Conservation (phyloP, 1,140 invertebrate species). For the Zaprionus davidi region DNA sequence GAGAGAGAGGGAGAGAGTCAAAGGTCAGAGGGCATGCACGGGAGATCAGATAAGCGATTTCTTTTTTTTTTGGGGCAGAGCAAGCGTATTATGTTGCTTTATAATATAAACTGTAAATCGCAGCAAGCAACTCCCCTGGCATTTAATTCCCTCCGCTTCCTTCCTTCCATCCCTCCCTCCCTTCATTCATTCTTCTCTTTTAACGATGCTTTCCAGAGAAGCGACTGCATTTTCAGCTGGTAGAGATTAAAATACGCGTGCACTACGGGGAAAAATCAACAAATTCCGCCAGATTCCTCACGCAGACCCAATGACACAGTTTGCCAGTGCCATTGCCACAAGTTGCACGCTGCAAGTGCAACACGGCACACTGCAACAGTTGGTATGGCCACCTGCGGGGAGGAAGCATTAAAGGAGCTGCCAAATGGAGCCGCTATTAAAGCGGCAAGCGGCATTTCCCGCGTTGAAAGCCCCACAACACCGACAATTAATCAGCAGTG, state of each 20-base stretch:
- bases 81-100: slow-evolving; percentile 4
- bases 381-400: slow-evolving; percentile 21
- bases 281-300: slow-evolving; percentile 26
- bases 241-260: slow-evolving; percentile 50
- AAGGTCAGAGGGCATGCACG: slow-evolving; percentile 53
- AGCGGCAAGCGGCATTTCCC: slow-evolving; percentile 51
- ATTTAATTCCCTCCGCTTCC: background rate
- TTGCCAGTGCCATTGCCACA: slow-evolving; percentile 38
- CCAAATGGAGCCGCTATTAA: slow-evolving; percentile 55
- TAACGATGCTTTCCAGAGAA: slow-evolving; percentile 47
- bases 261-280: slow-evolving; percentile 6
- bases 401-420: slow-evolving; percentile 38
- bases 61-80: background rate
- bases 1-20: slow-evolving; percentile 9
- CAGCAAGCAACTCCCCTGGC: background rate
- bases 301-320: slow-evolving; percentile 73
- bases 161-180: background rate
- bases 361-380: slow-evolving; percentile 34
- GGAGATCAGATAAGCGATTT: slow-evolving; percentile 27
- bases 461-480: slow-evolving; percentile 63
- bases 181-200: background rate
- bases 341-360: slow-evolving; percentile 5
- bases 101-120: slow-evolving; percentile 7
- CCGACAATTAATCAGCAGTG: slow-evolving; percentile 54
- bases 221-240: slow-evolving; percentile 40